Percentiles rank a stretch among this genome's conserved stretches.
Conservation (phyloP, 2,113 vertebrate genomes). For the Sebastes schlegelii region DNA sequence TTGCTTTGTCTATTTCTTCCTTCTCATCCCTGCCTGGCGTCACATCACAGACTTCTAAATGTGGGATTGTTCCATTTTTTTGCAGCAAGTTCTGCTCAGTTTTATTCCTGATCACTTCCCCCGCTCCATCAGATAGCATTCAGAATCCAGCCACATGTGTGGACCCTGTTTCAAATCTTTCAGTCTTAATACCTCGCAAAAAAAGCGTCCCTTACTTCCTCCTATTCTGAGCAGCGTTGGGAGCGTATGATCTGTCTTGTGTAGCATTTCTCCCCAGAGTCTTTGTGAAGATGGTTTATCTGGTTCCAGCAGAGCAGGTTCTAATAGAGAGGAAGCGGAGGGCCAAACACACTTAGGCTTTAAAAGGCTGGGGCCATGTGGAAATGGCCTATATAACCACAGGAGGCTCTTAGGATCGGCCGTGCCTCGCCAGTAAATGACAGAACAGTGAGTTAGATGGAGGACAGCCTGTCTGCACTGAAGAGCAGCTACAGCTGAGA, state of each 20-base stretch:
- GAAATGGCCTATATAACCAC: slow-evolving; percentile 75
- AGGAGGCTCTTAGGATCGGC: slow-evolving; percentile 66
- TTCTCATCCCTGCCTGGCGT: slow-evolving; percentile 65
- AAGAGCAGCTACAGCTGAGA: slow-evolving; percentile 31
- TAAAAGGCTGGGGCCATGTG: slow-evolving; percentile 72
- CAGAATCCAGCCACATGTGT: slow-evolving; percentile 63
- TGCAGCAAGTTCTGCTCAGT: slow-evolving; percentile 49
- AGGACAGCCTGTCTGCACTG: slow-evolving; percentile 46
- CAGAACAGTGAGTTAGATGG: slow-evolving; percentile 54
- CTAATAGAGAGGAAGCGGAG: slow-evolving; percentile 72
- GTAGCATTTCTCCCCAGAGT: slow-evolving; percentile 51
- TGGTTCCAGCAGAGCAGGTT: slow-evolving; percentile 74
- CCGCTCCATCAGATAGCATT: slow-evolving; percentile 59
- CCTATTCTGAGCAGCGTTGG: slow-evolving; percentile 33
- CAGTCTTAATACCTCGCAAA: slow-evolving; percentile 45
- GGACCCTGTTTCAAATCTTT: slow-evolving; percentile 67
- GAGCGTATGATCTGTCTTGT: slow-evolving; percentile 50
- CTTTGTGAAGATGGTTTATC: slow-evolving; percentile 69
- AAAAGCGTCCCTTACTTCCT: slow-evolving; percentile 55
- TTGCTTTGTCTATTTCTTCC: slow-evolving; percentile 55
- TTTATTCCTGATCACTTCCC: slow-evolving; percentile 60
- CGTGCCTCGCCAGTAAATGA: slow-evolving; percentile 62
- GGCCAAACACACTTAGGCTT: slow-evolving; percentile 71
- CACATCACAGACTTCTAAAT: slow-evolving; percentile 69
- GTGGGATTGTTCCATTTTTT: slow-evolving; percentile 57